Percentiles rank a stretch among this genome's conserved stretches.
phyloP scores from a whole-genome alignment of 2,888 invertebrate species.

The Euclidia mi region DNA sequence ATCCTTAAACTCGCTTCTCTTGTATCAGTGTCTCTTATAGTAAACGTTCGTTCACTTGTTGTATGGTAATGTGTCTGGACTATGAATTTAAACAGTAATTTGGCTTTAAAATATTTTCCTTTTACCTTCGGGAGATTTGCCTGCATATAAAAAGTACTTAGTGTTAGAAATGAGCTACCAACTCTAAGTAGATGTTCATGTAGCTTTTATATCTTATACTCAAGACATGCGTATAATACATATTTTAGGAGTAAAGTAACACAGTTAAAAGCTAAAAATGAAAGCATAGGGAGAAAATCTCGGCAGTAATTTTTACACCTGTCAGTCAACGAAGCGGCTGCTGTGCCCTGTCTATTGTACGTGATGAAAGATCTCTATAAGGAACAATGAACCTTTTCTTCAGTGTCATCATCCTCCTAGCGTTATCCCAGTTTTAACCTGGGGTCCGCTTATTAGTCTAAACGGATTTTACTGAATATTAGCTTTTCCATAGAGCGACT shows the following conservation, averaged over 20 bases:
- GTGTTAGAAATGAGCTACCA: no score
- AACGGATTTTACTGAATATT: no score
- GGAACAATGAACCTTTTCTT: no score
- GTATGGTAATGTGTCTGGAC: constrained; percentile 62
- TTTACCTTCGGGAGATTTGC: constrained; percentile 18
- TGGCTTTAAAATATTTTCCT: constrained; percentile 23
- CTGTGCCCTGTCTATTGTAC: not conserved
- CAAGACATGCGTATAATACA: not conserved
- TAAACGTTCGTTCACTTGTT: constrained; percentile 36
- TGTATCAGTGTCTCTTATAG: constrained; percentile 58
- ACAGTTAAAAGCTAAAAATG: not conserved
- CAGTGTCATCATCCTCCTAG: no score
- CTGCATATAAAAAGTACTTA: no score
- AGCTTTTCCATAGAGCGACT: no score
- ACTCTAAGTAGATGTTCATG: no score
- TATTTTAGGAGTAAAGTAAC: not conserved
- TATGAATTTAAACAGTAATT: constrained; percentile 40
- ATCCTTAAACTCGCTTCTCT: constrained; percentile 56
- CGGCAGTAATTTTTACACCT: constrained; percentile 1
- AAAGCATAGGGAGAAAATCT: not conserved
- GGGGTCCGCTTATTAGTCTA: no score
- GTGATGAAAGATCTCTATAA: not conserved
- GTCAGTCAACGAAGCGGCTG: not conserved
- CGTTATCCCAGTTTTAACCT: no score
- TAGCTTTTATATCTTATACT: no score